Conservation (phyloP, 2,113 vertebrate genomes). For the Zosterops japonicus region DNA sequence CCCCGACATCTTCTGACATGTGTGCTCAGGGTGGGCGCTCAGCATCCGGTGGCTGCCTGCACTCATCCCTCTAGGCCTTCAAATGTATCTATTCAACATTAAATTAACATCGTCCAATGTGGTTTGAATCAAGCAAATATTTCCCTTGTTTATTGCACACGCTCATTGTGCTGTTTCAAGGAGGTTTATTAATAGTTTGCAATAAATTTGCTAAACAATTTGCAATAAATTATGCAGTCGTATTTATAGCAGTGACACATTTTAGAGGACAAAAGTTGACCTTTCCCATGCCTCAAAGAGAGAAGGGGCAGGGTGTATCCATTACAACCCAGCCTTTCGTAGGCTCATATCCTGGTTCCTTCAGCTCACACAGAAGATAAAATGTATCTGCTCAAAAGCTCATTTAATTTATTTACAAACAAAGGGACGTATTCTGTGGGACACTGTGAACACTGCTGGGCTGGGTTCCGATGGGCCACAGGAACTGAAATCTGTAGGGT, state of each 20-base stretch:
- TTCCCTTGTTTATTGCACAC: constrained; percentile 72
- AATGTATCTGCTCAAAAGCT: constrained; percentile 22
- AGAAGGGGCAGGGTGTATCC: constrained; percentile 66
- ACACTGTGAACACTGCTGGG: not conserved
- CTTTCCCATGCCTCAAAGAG: constrained; percentile 75
- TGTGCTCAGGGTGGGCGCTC: constrained; percentile 16
- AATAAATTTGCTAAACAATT: constrained; percentile 75
- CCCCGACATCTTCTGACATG: constrained; percentile 50
- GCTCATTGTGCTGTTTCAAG: constrained; percentile 64
- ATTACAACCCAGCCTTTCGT: constrained; percentile 28
- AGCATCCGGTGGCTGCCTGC: constrained; percentile 26
- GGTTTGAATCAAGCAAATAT: constrained; percentile 75
- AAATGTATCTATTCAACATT: constrained; percentile 58
- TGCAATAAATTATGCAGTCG: constrained; percentile 73
- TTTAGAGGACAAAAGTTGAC: constrained; percentile 75
- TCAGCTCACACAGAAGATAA: constrained; percentile 40
- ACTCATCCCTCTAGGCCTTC: constrained; percentile 53
- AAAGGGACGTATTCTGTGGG: not conserved
- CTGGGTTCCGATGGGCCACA: not conserved
- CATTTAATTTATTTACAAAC: constrained; percentile 55
- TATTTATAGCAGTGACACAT: constrained; percentile 75
- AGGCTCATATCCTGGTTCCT: constrained; percentile 56
- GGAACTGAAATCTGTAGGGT: constrained; percentile 19
- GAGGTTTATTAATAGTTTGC: constrained; percentile 74
- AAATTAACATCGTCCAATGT: constrained; percentile 66